Percentiles rank a stretch among this genome's conserved stretches.
phyloP scores from a whole-genome alignment of 2,888 invertebrate genomes.

The Camptogramma bilineatum region DNA sequence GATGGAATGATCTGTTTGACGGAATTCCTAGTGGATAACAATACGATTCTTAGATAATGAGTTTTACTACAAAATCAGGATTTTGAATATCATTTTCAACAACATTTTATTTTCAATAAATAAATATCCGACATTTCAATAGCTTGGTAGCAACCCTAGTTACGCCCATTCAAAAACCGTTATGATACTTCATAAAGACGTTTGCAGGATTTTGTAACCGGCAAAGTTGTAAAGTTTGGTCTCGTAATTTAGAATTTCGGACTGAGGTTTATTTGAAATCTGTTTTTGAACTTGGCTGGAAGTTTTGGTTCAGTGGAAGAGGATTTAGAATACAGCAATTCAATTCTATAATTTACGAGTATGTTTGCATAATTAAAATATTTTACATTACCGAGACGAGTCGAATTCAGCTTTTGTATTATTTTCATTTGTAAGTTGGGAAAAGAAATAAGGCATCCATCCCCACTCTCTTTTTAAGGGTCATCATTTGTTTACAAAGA shows the following conservation, averaged over 20 bases:
- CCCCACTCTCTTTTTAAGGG: too few species aligned
- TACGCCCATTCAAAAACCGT: slow-evolving; percentile 47
- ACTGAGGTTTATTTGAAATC: slow-evolving; percentile 31
- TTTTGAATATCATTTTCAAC: too few species aligned
- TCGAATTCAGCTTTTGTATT: too few species aligned
- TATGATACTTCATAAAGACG: slow-evolving; percentile 52
- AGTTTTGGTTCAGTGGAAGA: slow-evolving; percentile 31
- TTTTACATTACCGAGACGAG: not conserved
- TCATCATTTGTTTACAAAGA: too few species aligned
- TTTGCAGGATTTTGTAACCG: slow-evolving; percentile 52
- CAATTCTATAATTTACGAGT: not conserved
- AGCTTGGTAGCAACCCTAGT: slow-evolving; percentile 13
- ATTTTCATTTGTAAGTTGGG: not conserved
- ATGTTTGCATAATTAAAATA: not conserved
- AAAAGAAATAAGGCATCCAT: slow-evolving; percentile 3
- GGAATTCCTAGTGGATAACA: too few species aligned
- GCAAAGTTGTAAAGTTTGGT: slow-evolving; percentile 48
- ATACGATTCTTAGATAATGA: too few species aligned
- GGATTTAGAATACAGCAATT: not conserved
- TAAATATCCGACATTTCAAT: not conserved
- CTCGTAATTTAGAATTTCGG: slow-evolving; percentile 51
- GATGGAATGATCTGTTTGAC: too few species aligned
- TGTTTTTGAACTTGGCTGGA: slow-evolving; percentile 34
- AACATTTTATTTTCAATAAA: too few species aligned
- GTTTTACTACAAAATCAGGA: too few species aligned